phyloP scores from a whole-genome alignment of 2,797 vertebrate genomes.

The Aeoliscus strigatus region DNA sequence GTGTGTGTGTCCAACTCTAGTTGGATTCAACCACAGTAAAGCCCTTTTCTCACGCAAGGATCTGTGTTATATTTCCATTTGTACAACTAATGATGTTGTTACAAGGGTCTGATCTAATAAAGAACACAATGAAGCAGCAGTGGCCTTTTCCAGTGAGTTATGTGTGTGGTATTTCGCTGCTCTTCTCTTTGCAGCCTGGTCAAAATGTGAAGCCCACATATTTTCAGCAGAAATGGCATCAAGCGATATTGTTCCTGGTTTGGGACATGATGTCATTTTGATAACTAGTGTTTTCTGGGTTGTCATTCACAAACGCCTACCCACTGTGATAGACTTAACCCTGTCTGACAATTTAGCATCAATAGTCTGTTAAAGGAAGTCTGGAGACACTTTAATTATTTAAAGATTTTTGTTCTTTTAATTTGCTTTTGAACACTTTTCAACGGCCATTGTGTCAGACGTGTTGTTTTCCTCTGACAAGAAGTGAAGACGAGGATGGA shows the following conservation, averaged over 20 bases:
- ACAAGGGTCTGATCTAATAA: slow-evolving; percentile 19
- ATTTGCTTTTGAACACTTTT: slow-evolving; percentile 3
- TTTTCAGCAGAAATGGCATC: slow-evolving; percentile 34
- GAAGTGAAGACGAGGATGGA: too few relatives aligned
- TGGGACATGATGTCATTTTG: slow-evolving; percentile 41
- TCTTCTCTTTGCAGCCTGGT: slow-evolving; percentile 17
- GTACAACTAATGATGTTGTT: slow-evolving; percentile 20
- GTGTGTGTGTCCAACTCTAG: too few relatives aligned
- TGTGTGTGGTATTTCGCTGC: slow-evolving; percentile 54
- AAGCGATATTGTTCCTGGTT: slow-evolving; percentile 40
- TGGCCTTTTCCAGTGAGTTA: slow-evolving; percentile 61
- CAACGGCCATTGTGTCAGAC: too few relatives aligned
- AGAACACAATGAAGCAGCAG: slow-evolving; percentile 21
- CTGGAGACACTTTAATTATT: slow-evolving; percentile 19
- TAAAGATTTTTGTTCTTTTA: slow-evolving; percentile 4
- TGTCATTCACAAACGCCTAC: slow-evolving; percentile 58
- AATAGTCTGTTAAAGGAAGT: slow-evolving; percentile 35
- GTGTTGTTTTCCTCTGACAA: too few relatives aligned
- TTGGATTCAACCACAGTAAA: too few relatives aligned
- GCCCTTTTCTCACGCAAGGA: too few relatives aligned
- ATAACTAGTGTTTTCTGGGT: slow-evolving; percentile 50
- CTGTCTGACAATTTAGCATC: slow-evolving; percentile 35
- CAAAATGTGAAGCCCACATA: slow-evolving; percentile 32
- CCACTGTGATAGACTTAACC: slow-evolving; percentile 24
- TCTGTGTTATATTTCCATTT: too few relatives aligned